Base-by-base conservation (phyloP, 2,888 invertebrate genomes). In the Microplitis deprimator region DNA sequence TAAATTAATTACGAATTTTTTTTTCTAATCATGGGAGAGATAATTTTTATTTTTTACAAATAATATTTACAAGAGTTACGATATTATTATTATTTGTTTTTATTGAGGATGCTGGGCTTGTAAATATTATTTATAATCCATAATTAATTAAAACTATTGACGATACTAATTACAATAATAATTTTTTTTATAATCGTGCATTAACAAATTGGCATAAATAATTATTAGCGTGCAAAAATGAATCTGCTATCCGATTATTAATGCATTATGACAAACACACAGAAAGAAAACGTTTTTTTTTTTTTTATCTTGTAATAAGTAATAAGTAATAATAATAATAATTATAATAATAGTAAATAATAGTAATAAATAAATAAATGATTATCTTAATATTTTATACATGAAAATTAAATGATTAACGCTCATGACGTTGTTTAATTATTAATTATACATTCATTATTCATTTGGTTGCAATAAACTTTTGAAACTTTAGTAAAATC, bases 181-280 rank as follows among this genome's bases (percentile, higher is more conserved):
- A 50, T 78, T 76, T 79, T 79, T 77, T 72, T 79, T 72, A 17
- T 72, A 79, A 76, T 79, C 78, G 78, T 79, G 77, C 67, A 80
- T 65, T 65, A 70, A 77, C 77, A 80, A 78, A 78, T 76, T 79
- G 76, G 76, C 72, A 77, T 73, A 80, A 85, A 85, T 86, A 84
- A 81, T 83, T 82, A 84, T 85, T 86, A 85, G 83, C 85, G 84
- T 86, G 81, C 79, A 79, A 80, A 76, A 77, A 70, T 69, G 65
- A 70, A 81, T 80, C 84, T 85, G 82, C 84, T 85, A 82, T 85
- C 82, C 85, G 83, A 83, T 81, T 50, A 50, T 50, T 83, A 81
- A 82, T 83, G 84, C 84, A 80, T 82, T 83, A 85, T 85, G 82
- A 85, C 82, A 85, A 84, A 82, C 85, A 85, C 85, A 84, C 84